Conservation (phyloP, 2,113 vertebrate species). For the Perognathus longimembris region DNA sequence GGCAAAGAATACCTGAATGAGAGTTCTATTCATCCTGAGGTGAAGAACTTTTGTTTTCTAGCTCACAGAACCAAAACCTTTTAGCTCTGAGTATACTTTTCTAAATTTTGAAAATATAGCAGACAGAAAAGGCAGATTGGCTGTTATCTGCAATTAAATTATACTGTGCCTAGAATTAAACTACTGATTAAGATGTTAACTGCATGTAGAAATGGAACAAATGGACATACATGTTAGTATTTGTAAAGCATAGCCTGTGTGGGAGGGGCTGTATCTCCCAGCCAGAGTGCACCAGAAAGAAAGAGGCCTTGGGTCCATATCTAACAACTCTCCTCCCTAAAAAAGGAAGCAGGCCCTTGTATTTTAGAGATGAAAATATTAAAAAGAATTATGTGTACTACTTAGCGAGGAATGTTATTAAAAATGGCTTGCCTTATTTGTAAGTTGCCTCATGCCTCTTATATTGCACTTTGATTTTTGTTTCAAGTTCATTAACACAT, state of each 20-base stretch:
- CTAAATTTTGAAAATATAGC: slow-evolving; percentile 7
- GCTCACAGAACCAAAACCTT: background rate
- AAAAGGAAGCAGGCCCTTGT: no score
- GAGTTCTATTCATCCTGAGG: background rate
- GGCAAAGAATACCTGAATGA: background rate
- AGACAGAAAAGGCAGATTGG: background rate
- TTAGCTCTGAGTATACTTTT: background rate
- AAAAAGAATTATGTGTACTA: slow-evolving; percentile 18
- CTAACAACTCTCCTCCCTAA: no score
- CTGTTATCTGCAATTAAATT: slow-evolving; percentile 42
- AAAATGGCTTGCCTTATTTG: slow-evolving; percentile 40
- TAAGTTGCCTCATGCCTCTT: slow-evolving; percentile 27
- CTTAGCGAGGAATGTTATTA: slow-evolving; percentile 49
- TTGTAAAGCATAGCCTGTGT: no score
- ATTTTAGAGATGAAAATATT: slow-evolving; percentile 39
- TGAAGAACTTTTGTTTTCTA: no score
- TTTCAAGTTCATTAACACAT: slow-evolving; percentile 66
- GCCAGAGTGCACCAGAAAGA: no score
- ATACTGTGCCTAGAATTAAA: background rate
- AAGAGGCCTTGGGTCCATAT: no score
- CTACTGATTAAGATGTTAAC: no score
- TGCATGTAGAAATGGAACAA: no score
- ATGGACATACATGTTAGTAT: no score
- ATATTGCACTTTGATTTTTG: slow-evolving; percentile 53
- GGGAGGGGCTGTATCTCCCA: no score